Conservation (phyloP, 2,888 invertebrate species). For the Microplitis deprimator region DNA sequence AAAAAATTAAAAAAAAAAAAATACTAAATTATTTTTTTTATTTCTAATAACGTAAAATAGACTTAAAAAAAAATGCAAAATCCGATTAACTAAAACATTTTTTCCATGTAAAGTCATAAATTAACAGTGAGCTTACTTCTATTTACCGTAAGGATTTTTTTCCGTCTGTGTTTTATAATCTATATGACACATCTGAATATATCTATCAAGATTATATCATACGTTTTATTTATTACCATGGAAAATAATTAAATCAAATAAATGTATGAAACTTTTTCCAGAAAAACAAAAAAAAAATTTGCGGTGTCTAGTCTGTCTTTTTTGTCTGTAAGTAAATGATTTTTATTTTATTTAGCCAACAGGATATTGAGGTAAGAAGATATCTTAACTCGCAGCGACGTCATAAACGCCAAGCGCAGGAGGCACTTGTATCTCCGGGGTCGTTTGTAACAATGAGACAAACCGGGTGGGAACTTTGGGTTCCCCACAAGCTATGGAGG, state of each 20-base stretch:
- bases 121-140: conserved; percentile 57
- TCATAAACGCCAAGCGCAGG: conserved; percentile 67
- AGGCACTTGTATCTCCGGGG: conserved; percentile 57
- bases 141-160: conserved; percentile 69
- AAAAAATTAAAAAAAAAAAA: too few species aligned
- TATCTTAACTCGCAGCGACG: conserved; percentile 65
- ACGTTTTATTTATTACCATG: background rate
- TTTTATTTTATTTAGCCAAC: background rate
- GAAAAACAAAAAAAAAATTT: background rate
- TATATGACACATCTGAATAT: conserved; percentile 21
- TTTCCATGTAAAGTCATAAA: conserved; percentile 65
- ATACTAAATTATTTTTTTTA: too few species aligned
- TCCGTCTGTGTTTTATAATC: conserved; percentile 58
- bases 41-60: too few species aligned
- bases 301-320: background rate
- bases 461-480: conserved; percentile 53
- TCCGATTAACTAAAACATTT: background rate
- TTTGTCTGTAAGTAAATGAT: background rate
- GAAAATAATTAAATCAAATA: background rate
- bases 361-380: conserved; percentile 55
- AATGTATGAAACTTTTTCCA: too few species aligned
- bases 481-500: conserved; percentile 9
- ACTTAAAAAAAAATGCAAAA: background rate
- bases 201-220: conserved; percentile 19
- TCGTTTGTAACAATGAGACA: conserved; percentile 67